Percentiles rank a stretch among this genome's conserved stretches.
phyloP scores from a whole-genome alignment of 2,113 vertebrate genomes.

The Lota lota region DNA sequence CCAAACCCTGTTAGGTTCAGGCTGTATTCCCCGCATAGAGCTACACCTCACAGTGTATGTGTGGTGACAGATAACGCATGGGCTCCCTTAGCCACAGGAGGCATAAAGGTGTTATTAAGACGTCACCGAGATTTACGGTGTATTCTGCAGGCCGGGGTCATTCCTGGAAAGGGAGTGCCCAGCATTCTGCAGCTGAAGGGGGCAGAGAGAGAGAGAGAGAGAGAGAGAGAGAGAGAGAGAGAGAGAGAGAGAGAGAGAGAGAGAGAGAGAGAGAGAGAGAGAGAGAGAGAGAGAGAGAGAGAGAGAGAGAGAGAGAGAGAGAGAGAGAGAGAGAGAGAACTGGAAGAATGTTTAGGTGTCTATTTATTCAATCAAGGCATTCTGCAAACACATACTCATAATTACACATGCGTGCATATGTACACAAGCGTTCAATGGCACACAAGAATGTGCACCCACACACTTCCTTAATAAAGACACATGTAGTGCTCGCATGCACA shows the following conservation, averaged over 20 bases:
- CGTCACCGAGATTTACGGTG: conserved; percentile 64
- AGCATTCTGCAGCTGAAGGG: conserved; percentile 28
- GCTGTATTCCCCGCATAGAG: background rate
- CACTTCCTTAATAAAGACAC: too few species aligned
- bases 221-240: conserved; percentile 5
- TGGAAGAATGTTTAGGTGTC: too few species aligned
- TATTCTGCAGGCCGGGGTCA: conserved; percentile 45
- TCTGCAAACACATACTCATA: too few species aligned
- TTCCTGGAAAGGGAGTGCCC: conserved; percentile 69
- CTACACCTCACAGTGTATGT: background rate
- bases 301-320: too few species aligned
- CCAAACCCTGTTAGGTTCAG: background rate
- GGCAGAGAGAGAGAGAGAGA: too few species aligned
- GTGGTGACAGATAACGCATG: background rate
- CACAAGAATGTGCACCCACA: too few species aligned
- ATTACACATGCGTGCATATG: too few species aligned
- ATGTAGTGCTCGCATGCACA: too few species aligned
- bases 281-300: too few species aligned
- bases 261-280: conserved; percentile 10
- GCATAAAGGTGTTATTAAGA: conserved; percentile 64
- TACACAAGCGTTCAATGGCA: too few species aligned
- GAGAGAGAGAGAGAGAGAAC: too few species aligned
- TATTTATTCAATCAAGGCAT: too few species aligned
- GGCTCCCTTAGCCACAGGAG: conserved; percentile 33
- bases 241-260: conserved; percentile 9